Conservation (phyloP, 2,888 invertebrate genomes). For the Pollenia amentaria region DNA sequence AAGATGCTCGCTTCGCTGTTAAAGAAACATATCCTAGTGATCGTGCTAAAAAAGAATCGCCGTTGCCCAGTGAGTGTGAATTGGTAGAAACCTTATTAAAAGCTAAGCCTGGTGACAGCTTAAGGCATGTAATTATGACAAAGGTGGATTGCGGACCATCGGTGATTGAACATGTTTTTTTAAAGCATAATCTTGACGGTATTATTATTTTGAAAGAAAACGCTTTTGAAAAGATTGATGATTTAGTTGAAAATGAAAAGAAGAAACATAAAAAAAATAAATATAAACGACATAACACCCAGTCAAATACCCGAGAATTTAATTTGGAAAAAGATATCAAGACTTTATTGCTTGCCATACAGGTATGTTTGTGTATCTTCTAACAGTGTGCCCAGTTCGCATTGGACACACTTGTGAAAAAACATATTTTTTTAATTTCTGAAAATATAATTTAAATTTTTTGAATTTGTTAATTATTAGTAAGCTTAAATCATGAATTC, state of each 20-base stretch:
- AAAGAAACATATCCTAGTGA: constrained; percentile 95
- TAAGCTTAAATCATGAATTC: too few relatives aligned
- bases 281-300: constrained; percentile 73
- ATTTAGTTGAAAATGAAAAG: constrained; percentile 41
- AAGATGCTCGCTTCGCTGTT: constrained; percentile 95
- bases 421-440: too few relatives aligned
- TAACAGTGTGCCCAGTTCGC: too few relatives aligned
- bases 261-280: constrained; percentile 76
- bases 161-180: constrained; percentile 95
- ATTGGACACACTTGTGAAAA: too few relatives aligned
- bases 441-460: too few relatives aligned
- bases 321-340: constrained; percentile 87
- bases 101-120: constrained; percentile 89
- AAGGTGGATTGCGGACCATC: constrained; percentile 95
- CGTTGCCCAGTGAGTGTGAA: constrained; percentile 85
- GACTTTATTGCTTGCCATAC: constrained; percentile 88
- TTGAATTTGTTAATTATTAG: too few relatives aligned
- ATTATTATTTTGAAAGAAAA: constrained; percentile 85
- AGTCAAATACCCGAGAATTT: constrained; percentile 84
- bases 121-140: constrained; percentile 93
- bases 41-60: constrained; percentile 88
- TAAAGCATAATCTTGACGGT: constrained; percentile 88
- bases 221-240: not conserved
- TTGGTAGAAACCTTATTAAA: constrained; percentile 87
- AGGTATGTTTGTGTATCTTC: constrained; percentile 82